Percentiles rank a stretch among this genome's conserved stretches.
Evolutionary conservation across 2,113 vertebrate genomes (phyloP).

Genomic region (Centropus bengalensis): DNA sequence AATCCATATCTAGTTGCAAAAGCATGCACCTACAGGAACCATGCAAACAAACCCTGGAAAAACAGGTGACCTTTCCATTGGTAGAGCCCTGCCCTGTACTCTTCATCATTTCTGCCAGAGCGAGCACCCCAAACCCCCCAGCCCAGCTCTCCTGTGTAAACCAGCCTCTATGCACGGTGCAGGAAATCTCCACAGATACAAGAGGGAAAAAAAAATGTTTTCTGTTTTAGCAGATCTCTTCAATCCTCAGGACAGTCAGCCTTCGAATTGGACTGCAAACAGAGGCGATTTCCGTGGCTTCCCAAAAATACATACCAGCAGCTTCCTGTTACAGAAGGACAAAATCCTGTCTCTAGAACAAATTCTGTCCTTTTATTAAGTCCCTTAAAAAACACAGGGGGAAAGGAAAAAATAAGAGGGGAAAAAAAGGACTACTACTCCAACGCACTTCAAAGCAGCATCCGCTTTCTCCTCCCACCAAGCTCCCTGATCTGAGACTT

Average conservation of each 20-base stretch:
- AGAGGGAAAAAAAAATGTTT: fast-evolving
- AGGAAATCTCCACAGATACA: not conserved
- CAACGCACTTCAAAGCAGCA: not conserved
- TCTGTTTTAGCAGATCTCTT: not conserved
- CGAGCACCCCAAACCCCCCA: not conserved
- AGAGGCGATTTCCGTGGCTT: not conserved
- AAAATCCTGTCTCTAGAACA: conserved; percentile 52
- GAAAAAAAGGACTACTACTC: not conserved
- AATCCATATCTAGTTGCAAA: not conserved
- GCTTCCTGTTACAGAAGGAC: conserved; percentile 49
- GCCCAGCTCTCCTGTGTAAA: not conserved
- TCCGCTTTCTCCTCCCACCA: not conserved
- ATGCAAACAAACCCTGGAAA: not conserved
- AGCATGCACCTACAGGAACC: not conserved
- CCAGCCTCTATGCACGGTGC: not conserved
- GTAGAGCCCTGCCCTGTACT: not conserved
- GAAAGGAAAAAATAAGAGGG: not conserved
- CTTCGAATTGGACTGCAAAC: not conserved
- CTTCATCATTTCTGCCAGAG: not conserved
- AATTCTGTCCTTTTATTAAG: conserved; percentile 18
- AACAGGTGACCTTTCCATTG: not conserved
- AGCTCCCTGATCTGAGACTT: not conserved
- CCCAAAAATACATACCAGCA: conserved; percentile 52
- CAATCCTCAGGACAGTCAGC: not conserved
- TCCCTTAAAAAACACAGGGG: not conserved